Evolutionary conservation across 2,888 invertebrate genomes (phyloP).

Genomic region (Blastobasis lacticolella): DNA sequence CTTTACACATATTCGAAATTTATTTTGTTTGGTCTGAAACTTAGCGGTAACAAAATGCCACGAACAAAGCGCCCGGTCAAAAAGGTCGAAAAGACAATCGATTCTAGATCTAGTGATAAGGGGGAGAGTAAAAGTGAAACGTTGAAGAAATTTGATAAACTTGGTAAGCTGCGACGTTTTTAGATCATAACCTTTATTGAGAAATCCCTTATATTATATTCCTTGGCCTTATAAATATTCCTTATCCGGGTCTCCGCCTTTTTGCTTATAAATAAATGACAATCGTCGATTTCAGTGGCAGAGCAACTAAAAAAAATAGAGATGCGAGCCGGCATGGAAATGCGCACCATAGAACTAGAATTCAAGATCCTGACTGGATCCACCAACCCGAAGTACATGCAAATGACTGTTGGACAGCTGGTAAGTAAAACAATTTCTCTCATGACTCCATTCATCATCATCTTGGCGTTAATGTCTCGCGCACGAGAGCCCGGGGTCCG

Average conservation of each 20-base stretch:
- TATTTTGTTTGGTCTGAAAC: too few relatives aligned
- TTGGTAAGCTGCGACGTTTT: conserved; percentile 24
- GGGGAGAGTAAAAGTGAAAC: conserved; percentile 40
- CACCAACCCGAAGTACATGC: conserved; percentile 33
- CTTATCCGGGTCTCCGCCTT: too few relatives aligned
- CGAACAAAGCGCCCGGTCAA: conserved; percentile 56
- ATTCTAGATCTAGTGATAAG: conserved; percentile 14
- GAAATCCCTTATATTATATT: too few relatives aligned
- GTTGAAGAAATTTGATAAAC: conserved; percentile 45
- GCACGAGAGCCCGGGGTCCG: too few relatives aligned
- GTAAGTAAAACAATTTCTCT: conserved; percentile 26
- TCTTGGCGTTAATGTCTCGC: too few relatives aligned
- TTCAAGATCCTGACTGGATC: conserved; percentile 50
- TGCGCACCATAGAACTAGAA: conserved; percentile 44
- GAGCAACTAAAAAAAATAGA: conserved; percentile 51
- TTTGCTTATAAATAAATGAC: too few relatives aligned
- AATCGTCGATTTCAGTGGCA: conserved; percentile 29
- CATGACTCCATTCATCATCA: too few relatives aligned
- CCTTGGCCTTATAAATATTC: too few relatives aligned
- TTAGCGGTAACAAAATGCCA: conserved; percentile 35
- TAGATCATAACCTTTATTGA: too few relatives aligned
- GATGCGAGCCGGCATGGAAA: conserved; percentile 33
- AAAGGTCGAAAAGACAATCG: conserved; percentile 41
- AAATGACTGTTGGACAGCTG: conserved; percentile 55
- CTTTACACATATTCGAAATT: too few relatives aligned